These are phyloP conservation scores for Rapana venosa DNA, from an alignment of 2,888 invertebrate genomes.

Conservation along the genomic window DNA sequence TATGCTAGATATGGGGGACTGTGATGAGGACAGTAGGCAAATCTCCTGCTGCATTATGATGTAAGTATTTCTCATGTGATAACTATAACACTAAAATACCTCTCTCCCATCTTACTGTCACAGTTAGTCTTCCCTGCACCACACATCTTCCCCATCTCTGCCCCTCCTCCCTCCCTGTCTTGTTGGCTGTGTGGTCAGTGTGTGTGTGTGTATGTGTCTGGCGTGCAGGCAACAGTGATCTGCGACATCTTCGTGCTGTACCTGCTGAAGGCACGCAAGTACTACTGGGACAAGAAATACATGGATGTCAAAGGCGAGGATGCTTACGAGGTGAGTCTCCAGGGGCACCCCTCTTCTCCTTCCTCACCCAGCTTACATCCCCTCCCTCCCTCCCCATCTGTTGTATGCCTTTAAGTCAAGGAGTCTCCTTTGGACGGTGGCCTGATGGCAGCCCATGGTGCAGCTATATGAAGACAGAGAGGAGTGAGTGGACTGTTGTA, in stretches of 20 bases:
- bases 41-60: no score
- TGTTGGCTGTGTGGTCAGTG: not conserved
- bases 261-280: slow-evolving; percentile 73
- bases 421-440: not conserved
- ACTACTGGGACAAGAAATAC: slow-evolving; percentile 77
- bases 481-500: no score
- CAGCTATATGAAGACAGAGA: no score
- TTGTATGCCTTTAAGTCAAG: no score
- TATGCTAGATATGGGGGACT: no score
- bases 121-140: not conserved
- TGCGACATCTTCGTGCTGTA: slow-evolving; percentile 80
- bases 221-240: slow-evolving; percentile 78
- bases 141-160: not conserved
- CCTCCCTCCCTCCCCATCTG: not conserved
- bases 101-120: not conserved
- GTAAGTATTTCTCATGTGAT: no score
- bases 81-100: no score
- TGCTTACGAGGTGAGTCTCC: slow-evolving; percentile 65
- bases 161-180: not conserved
- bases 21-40: no score
- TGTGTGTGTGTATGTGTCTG: not conserved
- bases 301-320: slow-evolving; percentile 83
- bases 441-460: not conserved
- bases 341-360: not conserved
- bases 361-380: not conserved